phyloP scores from a whole-genome alignment of 2,113 vertebrate genomes.

The Rallus limicola region DNA sequence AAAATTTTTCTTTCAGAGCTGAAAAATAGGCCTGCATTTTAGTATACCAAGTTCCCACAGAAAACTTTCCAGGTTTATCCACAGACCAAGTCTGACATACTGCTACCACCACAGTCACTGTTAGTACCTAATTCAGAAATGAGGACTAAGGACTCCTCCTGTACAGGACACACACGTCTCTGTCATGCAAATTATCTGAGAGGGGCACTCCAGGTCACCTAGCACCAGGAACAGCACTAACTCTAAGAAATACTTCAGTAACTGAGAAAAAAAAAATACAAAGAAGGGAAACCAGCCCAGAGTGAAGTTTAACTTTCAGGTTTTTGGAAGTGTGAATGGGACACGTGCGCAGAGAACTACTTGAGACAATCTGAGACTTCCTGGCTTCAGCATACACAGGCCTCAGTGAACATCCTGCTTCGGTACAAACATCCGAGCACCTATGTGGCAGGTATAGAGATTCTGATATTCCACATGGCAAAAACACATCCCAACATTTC shows the following conservation, averaged over 20 bases:
- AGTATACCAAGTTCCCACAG: not conserved
- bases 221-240: not conserved
- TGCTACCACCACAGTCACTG: not conserved
- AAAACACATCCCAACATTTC: not conserved
- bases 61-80: not conserved
- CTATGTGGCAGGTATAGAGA: not conserved
- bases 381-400: not conserved
- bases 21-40: not conserved
- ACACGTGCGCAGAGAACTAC: too few relatives aligned
- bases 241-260: not conserved
- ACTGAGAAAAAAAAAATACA: not conserved
- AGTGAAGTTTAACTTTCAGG: not conserved
- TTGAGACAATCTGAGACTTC: not conserved
- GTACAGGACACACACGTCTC: accelerated
- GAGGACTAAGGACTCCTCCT: not conserved
- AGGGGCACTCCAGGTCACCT: not conserved
- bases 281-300: not conserved
- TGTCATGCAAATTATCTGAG: not conserved
- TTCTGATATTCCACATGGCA: not conserved
- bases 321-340: not conserved
- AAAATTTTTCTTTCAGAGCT: not conserved
- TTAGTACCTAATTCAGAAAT: not conserved
- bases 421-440: not conserved
- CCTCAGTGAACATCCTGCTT: not conserved
- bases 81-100: not conserved